phyloP scores from a whole-genome alignment of 2,797 vertebrate species.

The Sebastes oblongus region DNA sequence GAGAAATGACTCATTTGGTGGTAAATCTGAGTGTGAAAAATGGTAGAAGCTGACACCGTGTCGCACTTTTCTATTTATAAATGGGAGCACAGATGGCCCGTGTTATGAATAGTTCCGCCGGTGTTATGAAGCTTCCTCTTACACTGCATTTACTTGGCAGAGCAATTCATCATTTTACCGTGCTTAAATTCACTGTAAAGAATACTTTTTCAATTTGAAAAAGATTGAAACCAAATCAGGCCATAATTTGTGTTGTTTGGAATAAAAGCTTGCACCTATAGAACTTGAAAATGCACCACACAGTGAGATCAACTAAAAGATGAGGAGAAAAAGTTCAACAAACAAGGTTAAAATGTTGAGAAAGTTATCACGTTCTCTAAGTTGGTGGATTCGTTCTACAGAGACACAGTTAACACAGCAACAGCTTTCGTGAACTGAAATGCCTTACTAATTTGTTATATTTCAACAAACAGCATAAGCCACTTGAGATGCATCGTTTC shows the following conservation, averaged over 20 bases:
- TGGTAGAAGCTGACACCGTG: conserved; percentile 17
- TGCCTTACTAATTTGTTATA: background rate
- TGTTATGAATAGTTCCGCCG: conserved; percentile 18
- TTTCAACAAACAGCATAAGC: background rate
- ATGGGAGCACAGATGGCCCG: conserved; percentile 46
- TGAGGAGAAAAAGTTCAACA: background rate
- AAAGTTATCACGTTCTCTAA: background rate
- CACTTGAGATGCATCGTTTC: background rate
- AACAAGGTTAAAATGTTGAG: background rate
- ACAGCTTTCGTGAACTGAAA: background rate
- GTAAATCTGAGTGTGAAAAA: conserved; percentile 16
- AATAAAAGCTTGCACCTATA: background rate
- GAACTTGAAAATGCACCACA: background rate
- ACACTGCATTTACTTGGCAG: conserved; percentile 6
- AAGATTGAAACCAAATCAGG: background rate
- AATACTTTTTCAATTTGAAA: background rate
- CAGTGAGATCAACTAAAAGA: background rate
- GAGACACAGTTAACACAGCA: background rate
- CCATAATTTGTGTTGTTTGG: background rate
- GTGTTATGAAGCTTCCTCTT: conserved; percentile 11
- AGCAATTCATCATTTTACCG: conserved; percentile 21
- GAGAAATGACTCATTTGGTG: conserved; percentile 27
- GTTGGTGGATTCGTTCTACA: background rate
- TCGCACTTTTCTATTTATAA: conserved; percentile 24
- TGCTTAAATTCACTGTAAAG: background rate